A percentile compares a stretch with the other conserved stretches of the same genome.
These are phyloP conservation scores for Limonius californicus DNA, from an alignment of 1,140 invertebrate genomes.

Conservation along the genomic window DNA sequence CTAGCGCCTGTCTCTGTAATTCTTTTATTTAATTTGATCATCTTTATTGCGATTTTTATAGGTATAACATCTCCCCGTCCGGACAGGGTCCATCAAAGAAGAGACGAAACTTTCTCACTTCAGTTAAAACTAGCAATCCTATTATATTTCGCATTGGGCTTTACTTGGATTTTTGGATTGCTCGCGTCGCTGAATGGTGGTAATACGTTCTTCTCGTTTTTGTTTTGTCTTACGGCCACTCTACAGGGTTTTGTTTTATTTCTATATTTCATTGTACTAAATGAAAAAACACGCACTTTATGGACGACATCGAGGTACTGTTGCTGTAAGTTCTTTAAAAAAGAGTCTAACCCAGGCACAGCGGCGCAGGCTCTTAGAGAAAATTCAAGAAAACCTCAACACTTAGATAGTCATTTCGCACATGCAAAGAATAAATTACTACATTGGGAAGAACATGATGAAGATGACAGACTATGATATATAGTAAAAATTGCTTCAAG, in stretches of 20 bases:
- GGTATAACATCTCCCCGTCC: slow-evolving; percentile 49
- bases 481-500: too few relatives aligned
- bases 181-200: slow-evolving; percentile 51
- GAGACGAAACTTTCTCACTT: slow-evolving; percentile 36
- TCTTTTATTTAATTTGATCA: slow-evolving; percentile 51
- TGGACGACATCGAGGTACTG: too few relatives aligned
- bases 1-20: slow-evolving; percentile 55
- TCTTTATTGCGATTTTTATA: slow-evolving; percentile 55
- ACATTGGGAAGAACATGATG: too few relatives aligned
- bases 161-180: slow-evolving; percentile 62
- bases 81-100: slow-evolving; percentile 41
- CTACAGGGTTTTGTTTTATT: slow-evolving; percentile 54
- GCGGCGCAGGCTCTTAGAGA: too few relatives aligned
- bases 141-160: slow-evolving; percentile 59
- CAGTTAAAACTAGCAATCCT: slow-evolving; percentile 57
- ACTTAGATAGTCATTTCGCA: too few relatives aligned
- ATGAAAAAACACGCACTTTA: too few relatives aligned
- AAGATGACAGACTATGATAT: too few relatives aligned
- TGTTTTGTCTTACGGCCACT: slow-evolving; percentile 51
- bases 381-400: too few relatives aligned
- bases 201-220: slow-evolving; percentile 54
- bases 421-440: too few relatives aligned
- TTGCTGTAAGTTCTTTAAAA: too few relatives aligned
- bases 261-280: too few relatives aligned
- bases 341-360: too few relatives aligned